Evolutionary conservation across 2,888 invertebrate species (phyloP).

Genomic region (Plagodis pulveraria): DNA sequence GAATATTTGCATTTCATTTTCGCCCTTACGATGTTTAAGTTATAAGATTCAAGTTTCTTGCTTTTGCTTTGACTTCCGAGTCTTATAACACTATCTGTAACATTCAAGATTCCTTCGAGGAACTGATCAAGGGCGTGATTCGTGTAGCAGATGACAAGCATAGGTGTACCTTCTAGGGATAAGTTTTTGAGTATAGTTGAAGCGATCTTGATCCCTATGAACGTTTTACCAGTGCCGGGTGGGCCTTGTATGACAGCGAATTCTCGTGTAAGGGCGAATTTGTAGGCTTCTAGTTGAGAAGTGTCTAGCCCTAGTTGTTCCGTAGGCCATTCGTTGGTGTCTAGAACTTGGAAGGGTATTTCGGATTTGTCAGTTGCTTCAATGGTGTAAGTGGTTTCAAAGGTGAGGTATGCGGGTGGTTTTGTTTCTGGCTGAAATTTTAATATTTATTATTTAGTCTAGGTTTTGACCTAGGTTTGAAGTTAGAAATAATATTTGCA

Average conservation of each 20-base stretch:
- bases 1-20: constrained; percentile 69
- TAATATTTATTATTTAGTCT: not conserved
- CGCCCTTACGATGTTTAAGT: constrained; percentile 67
- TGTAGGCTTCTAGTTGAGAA: constrained; percentile 88
- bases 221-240: constrained; percentile 95
- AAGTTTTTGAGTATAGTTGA: constrained; percentile 87
- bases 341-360: constrained; percentile 62
- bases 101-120: constrained; percentile 87
- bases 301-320: constrained; percentile 83
- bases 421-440: constrained; percentile 60
- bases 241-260: constrained; percentile 94
- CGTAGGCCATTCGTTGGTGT: constrained; percentile 76
- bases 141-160: constrained; percentile 92
- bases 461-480: too few relatives aligned
- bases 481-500: too few relatives aligned
- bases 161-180: constrained; percentile 84
- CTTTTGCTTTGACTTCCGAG: constrained; percentile 89
- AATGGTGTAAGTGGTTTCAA: constrained; percentile 62
- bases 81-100: constrained; percentile 86
- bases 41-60: constrained; percentile 80
- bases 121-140: constrained; percentile 96
- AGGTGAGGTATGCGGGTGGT: constrained; percentile 69
- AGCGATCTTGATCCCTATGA: constrained; percentile 90
- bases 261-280: constrained; percentile 88
- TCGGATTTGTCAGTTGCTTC: constrained; percentile 50